Evolutionary conservation across 2,113 vertebrate species (phyloP), one percentile per base, ranked within the genome.

Genomic region (Canis aureus): DNA sequence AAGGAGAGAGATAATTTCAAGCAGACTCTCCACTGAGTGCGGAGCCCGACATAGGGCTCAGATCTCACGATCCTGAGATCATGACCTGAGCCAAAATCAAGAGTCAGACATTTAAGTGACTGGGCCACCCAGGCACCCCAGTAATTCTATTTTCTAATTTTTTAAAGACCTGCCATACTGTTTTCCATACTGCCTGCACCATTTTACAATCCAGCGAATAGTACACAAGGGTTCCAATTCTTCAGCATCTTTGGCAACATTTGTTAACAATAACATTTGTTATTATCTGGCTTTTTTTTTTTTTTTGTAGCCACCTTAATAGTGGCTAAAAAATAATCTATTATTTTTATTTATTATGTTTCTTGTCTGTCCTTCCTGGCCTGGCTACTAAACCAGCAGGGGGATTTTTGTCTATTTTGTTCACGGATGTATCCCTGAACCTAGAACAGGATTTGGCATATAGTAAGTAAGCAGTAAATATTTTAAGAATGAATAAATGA

Each of bases 291-390:
- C 53, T 62, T 25, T 71, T 87, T 22, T 69, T 80, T 80, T 74
- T 89, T 35, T 20, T 76, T 17, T 55, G 35, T 23, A 87, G 38
- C 38, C 59, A 69, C 82, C 16, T 7, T 91, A 85, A 43, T 43
- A 43, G 43, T 43, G 43, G 43, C 43, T 43, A 43, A 6, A 43
- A 43, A 43, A 43, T 43, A 69, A 62, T 55, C 35, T 32, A 82
- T 60, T 80, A 73, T 79, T 91, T 82, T 85, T 85, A 74, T 81
- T 92, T 89, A 74, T 71, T 86, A 66, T 23, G 29, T 78, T 69
- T 85, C 82, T 57, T 73, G 22, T n/a, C 83, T 94, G 9, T 84
- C 60, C 29, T 91, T 43, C 15, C 25, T 29, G 43, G 19, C 6
- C 55, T 49, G 57, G 29, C 57, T 90, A n/a, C 25, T 93, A 22